A percentile compares a stretch with the other conserved stretches of the same genome.
phyloP scores from a whole-genome alignment of 2,888 invertebrate genomes.

The Synanthedon tipuliformis region DNA sequence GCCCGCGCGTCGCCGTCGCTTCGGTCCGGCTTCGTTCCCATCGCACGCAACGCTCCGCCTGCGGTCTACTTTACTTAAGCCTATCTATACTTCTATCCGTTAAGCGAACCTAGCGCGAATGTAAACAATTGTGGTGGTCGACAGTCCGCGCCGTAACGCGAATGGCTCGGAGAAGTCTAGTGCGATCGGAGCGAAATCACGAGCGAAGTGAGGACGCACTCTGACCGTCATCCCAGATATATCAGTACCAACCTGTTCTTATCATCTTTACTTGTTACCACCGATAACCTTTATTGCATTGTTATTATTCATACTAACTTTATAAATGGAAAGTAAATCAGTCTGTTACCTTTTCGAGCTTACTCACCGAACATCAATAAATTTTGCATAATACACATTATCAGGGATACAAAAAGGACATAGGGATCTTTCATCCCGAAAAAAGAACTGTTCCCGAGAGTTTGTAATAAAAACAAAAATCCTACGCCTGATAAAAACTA shows the following conservation, averaged over 20 bases:
- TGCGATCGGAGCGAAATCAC: conserved; percentile 65
- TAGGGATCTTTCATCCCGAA: no score
- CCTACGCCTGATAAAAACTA: no score
- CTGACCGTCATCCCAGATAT: conserved; percentile 46
- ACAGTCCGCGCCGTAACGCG: conserved; percentile 32
- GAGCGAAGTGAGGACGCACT: conserved; percentile 45
- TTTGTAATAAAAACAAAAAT: no score
- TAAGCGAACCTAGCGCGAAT: background rate
- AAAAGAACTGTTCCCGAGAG: no score
- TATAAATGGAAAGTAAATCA: no score
- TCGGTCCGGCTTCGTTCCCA: conserved; percentile 37
- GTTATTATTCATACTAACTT: no score
- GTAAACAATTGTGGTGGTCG: conserved; percentile 5
- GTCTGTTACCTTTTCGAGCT: no score
- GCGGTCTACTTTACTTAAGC: conserved; percentile 31
- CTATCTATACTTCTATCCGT: background rate
- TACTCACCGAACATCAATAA: no score
- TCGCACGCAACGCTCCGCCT: conserved; percentile 59
- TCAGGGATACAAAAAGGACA: no score
- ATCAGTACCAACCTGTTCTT: conserved; percentile 44
- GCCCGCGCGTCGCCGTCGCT: conserved; percentile 31
- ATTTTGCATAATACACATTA: no score
- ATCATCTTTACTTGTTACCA: background rate
- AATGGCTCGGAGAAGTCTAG: conserved; percentile 55
- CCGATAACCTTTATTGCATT: no score